Evolutionary conservation across 2,113 vertebrate species (phyloP).

Genomic region (Corythaeola cristata): DNA sequence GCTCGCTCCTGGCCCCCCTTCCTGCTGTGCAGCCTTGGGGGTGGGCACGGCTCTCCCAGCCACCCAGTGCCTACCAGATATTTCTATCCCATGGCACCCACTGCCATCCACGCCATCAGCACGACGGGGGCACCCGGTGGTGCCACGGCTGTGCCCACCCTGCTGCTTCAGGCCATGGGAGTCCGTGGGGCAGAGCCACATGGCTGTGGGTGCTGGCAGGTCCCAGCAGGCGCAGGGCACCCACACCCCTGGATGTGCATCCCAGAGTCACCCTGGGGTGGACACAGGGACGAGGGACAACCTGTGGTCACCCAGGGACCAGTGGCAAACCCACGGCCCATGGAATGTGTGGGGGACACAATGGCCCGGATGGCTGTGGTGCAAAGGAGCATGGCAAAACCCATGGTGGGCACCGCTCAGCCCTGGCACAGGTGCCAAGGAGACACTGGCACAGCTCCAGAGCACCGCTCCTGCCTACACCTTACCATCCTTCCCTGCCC

Average conservation of each 20-base stretch:
- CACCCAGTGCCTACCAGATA: background rate
- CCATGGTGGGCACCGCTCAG: background rate
- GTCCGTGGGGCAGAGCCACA: background rate
- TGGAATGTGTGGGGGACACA: background rate
- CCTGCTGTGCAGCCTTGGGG: background rate
- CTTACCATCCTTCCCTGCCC: background rate
- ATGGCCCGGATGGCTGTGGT: rapidly evolving
- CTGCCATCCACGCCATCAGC: background rate
- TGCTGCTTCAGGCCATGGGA: background rate
- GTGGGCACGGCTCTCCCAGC: background rate
- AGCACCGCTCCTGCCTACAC: background rate
- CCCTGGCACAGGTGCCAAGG: background rate
- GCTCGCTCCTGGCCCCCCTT: background rate
- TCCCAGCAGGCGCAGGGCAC: background rate
- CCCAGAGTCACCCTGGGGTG: background rate
- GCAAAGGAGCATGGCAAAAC: background rate
- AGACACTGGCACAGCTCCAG: background rate
- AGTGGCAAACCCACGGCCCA: background rate
- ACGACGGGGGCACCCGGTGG: background rate
- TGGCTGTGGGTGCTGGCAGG: background rate
- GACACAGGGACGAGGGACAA: background rate
- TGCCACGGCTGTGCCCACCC: background rate
- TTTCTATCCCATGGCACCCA: rapidly evolving
- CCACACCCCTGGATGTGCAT: background rate
- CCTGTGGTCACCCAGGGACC: rapidly evolving